A percentile compares a stretch with the other conserved stretches of the same genome.
Conservation (phyloP, 2,797 vertebrate genomes). For the Eulemur mongoz region DNA sequence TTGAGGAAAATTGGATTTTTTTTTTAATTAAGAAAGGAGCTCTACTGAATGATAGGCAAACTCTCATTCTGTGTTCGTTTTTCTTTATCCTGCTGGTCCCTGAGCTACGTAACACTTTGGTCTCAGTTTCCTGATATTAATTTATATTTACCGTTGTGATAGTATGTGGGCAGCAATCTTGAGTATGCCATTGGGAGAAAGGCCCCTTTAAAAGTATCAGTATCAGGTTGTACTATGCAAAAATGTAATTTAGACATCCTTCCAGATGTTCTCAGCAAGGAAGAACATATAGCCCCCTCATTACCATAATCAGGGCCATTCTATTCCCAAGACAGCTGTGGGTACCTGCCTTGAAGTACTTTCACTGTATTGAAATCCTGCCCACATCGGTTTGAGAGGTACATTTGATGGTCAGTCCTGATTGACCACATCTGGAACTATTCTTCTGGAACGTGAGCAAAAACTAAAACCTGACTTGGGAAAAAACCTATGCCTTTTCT, state of each 20-base stretch:
- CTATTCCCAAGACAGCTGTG: slow-evolving; percentile 81
- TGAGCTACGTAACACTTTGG: slow-evolving; percentile 38
- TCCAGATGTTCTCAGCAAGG: slow-evolving; percentile 81
- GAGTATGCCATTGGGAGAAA: slow-evolving; percentile 36
- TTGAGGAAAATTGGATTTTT: slow-evolving; percentile 4
- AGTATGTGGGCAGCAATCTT: not conserved
- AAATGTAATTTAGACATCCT: slow-evolving; percentile 80
- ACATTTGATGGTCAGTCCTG: slow-evolving; percentile 83
- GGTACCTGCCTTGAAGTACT: slow-evolving; percentile 79
- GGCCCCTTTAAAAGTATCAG: slow-evolving; percentile 23
- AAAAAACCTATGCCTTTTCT: slow-evolving; percentile 57
- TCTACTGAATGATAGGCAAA: not conserved
- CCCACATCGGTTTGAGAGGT: slow-evolving; percentile 81
- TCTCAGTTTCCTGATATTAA: slow-evolving; percentile 67
- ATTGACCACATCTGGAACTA: slow-evolving; percentile 81
- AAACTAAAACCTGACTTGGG: slow-evolving; percentile 59
- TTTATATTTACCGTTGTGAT: slow-evolving; percentile 62
- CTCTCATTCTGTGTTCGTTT: slow-evolving; percentile 33
- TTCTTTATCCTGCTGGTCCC: slow-evolving; percentile 35
- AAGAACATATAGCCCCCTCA: slow-evolving; percentile 86
- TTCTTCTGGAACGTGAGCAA: slow-evolving; percentile 83
- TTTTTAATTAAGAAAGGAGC: slow-evolving; percentile 21
- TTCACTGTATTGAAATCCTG: slow-evolving; percentile 81
- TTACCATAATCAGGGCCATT: slow-evolving; percentile 85
- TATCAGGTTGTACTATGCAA: slow-evolving; percentile 61